A percentile compares a stretch with the other conserved stretches of the same genome.
Conservation (phyloP, 2,113 vertebrate genomes). For the Pomatostomus ruficeps region DNA sequence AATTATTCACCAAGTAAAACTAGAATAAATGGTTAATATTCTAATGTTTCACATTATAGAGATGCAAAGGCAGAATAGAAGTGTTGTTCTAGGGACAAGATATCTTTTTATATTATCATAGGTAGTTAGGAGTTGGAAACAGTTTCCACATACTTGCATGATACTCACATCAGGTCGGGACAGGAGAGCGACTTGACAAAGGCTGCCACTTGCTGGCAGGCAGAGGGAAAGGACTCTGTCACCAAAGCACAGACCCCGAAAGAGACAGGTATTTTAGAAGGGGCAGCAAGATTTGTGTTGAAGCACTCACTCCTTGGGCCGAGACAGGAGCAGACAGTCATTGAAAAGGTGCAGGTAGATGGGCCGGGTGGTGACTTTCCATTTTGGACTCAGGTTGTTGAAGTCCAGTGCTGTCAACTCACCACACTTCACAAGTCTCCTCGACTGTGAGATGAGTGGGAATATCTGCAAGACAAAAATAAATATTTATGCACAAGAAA, state of each 20-base stretch:
- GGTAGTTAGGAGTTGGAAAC: background rate
- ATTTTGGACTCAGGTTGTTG: slow-evolving; percentile 56
- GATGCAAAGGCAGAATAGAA: background rate
- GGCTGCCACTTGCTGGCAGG: slow-evolving; percentile 47
- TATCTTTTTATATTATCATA: background rate
- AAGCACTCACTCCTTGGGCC: slow-evolving; percentile 85
- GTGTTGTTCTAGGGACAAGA: background rate
- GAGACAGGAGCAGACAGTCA: slow-evolving; percentile 89
- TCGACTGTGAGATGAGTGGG: slow-evolving; percentile 91
- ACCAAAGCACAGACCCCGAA: slow-evolving; percentile 40
- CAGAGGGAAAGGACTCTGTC: slow-evolving; percentile 35
- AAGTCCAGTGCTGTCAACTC: slow-evolving; percentile 81
- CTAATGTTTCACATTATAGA: background rate
- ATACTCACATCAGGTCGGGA: background rate
- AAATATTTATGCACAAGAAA: background rate
- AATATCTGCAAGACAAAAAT: slow-evolving; percentile 78
- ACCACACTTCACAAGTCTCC: slow-evolving; percentile 88
- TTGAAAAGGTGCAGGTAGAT: slow-evolving; percentile 93
- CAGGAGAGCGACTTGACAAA: slow-evolving; percentile 36
- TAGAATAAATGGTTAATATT: background rate
- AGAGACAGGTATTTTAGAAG: slow-evolving; percentile 37
- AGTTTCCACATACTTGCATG: background rate
- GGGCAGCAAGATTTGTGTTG: slow-evolving; percentile 42
- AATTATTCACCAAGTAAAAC: background rate
- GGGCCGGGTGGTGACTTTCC: slow-evolving; percentile 81